Conservation (phyloP, 2,797 vertebrate species). For the Crax fasciolata region DNA sequence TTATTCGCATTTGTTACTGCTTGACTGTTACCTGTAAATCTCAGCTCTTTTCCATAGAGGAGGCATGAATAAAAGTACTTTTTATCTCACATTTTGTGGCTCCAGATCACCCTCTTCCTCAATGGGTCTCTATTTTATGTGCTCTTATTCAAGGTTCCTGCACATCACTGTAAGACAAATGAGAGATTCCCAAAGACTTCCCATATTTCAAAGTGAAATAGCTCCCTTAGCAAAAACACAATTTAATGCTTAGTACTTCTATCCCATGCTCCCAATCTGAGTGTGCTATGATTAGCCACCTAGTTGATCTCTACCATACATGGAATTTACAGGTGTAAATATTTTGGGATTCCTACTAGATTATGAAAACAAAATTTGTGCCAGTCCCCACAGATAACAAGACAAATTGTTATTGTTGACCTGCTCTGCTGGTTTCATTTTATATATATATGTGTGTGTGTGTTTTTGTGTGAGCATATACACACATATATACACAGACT, state of each 20-base stretch:
- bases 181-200: background rate
- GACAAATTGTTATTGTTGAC: background rate
- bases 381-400: background rate
- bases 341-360: background rate
- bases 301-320: background rate
- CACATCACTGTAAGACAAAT: background rate
- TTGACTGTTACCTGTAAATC: background rate
- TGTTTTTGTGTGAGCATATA: background rate
- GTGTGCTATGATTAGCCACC: background rate
- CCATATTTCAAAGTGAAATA: background rate
- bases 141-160: background rate
- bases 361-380: background rate
- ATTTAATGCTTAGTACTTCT: background rate
- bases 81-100: background rate
- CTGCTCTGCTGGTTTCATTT: background rate
- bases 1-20: background rate
- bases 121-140: background rate
- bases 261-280: background rate
- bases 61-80: background rate
- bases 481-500: background rate
- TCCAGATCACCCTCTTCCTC: rapidly evolving
- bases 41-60: background rate
- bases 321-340: background rate
- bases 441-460: background rate
- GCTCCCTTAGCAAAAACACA: background rate